Evolutionary conservation across 2,888 invertebrate species (phyloP).

Genomic region (Stratiomys singularior): DNA sequence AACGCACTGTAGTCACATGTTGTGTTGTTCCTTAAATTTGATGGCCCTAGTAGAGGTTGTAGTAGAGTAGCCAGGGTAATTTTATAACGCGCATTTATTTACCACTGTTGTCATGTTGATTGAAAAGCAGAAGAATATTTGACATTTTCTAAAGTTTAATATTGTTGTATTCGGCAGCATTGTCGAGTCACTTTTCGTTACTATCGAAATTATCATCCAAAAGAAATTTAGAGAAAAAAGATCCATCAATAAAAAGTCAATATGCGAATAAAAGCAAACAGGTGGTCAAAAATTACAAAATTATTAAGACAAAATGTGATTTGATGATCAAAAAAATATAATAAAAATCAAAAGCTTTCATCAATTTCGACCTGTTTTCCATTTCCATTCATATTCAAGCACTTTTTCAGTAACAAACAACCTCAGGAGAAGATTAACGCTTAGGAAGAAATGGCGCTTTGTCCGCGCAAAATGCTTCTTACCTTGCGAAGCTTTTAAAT

Average conservation of each 20-base stretch:
- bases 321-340: not conserved
- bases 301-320: not conserved
- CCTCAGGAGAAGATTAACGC: conserved; percentile 37
- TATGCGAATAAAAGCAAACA: conserved; percentile 24
- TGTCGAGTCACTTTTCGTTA: conserved; percentile 43
- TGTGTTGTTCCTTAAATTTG: conserved; percentile 14
- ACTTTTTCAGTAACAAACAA: conserved; percentile 3
- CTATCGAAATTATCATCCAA: conserved; percentile 44
- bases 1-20: conserved; percentile 37
- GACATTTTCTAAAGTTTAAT: conserved; percentile 27
- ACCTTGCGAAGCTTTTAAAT: conserved; percentile 99
- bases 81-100: conserved; percentile 2
- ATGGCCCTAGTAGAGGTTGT: conserved; percentile 27
- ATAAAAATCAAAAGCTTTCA: not conserved
- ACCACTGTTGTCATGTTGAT: conserved; percentile 38
- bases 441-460: conserved; percentile 46
- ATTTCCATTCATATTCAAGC: not conserved
- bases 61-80: conserved; percentile 18
- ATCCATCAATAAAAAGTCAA: conserved; percentile 36
- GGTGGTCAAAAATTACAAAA: conserved; percentile 1
- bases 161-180: conserved; percentile 8
- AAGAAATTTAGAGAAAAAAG: conserved; percentile 32
- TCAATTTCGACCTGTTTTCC: not conserved
- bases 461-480: conserved; percentile 67
- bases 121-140: conserved; percentile 47